Evolutionary conservation across 1,140 invertebrate species (phyloP).

Genomic region (Drosophila mayri): DNA sequence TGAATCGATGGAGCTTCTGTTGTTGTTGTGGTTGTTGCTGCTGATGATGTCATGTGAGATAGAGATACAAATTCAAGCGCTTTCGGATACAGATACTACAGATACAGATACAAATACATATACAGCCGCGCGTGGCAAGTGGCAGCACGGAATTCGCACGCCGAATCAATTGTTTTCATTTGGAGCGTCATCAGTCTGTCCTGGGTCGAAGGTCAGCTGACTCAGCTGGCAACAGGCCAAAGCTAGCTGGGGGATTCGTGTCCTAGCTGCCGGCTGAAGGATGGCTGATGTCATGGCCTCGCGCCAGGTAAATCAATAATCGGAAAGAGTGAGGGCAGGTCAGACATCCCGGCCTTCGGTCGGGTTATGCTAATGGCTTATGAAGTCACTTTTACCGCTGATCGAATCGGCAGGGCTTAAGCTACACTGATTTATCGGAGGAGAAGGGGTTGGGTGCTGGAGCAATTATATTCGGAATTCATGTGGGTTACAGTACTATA

Average conservation of each 20-base stretch:
- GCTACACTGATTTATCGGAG: neutral
- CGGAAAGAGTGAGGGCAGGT: conserved; percentile 35
- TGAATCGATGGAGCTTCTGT: conserved; percentile 50
- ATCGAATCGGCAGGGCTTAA: conserved; percentile 9
- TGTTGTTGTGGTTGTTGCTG: conserved; percentile 15
- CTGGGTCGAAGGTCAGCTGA: conserved; percentile 66
- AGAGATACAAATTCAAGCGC: conserved; percentile 31
- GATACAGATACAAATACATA: neutral
- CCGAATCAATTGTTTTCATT: conserved; percentile 41
- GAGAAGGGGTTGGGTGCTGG: neutral
- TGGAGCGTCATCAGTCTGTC: conserved; percentile 24
- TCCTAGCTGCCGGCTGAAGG: conserved; percentile 43
- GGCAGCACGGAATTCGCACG: conserved; percentile 44
- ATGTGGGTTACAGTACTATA: neutral
- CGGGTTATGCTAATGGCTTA: conserved; percentile 44
- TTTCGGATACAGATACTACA: conserved; percentile 13
- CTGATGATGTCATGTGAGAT: conserved; percentile 68
- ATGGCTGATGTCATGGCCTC: conserved; percentile 45
- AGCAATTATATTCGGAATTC: conserved; percentile 4
- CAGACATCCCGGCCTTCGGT: conserved; percentile 26
- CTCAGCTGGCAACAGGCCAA: conserved; percentile 53
- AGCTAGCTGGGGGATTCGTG: conserved; percentile 12
- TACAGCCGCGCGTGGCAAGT: conserved; percentile 38
- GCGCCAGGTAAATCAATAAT: conserved; percentile 45
- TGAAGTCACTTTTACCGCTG: conserved; percentile 30